Conservation (phyloP, 2,797 vertebrate genomes). For the Scyliorhinus canicula region DNA sequence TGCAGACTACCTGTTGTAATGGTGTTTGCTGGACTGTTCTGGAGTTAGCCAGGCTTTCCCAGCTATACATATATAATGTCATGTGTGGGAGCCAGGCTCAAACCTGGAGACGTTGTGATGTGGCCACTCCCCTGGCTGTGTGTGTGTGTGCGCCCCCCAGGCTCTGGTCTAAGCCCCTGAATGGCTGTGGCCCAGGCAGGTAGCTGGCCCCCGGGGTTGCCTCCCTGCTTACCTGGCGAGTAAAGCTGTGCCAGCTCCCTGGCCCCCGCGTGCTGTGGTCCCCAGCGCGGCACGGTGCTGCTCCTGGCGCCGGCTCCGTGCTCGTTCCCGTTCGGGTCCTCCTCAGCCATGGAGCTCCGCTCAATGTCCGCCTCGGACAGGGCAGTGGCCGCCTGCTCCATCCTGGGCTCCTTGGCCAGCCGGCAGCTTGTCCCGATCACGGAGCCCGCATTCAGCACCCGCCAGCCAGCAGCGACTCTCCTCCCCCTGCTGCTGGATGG, state of each 20-base stretch:
- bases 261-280: conserved; percentile 68
- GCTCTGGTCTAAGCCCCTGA: too few relatives aligned
- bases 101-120: not conserved
- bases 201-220: not conserved
- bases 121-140: not conserved
- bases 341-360: conserved; percentile 70
- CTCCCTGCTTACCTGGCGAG: conserved; percentile 59
- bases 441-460: not conserved
- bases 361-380: conserved; percentile 65
- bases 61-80: not conserved
- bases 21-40: not conserved
- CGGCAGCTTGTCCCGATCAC: not conserved
- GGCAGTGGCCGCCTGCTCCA: conserved; percentile 49
- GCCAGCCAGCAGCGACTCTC: not conserved
- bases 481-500: too few relatives aligned
- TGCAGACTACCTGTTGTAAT: not conserved
- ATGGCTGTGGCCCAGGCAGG: not conserved
- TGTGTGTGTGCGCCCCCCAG: not conserved
- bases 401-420: not conserved
- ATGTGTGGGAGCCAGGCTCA: not conserved
- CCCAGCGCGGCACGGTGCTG: conserved; percentile 65
- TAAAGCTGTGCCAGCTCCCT: conserved; percentile 64
- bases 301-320: conserved; percentile 62
- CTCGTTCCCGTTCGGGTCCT: conserved; percentile 72
- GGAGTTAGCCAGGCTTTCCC: not conserved